Evolutionary conservation across 2,113 vertebrate genomes (phyloP), one percentile per base, ranked within the genome.

Genomic region (Melanerpes aurifrons): DNA sequence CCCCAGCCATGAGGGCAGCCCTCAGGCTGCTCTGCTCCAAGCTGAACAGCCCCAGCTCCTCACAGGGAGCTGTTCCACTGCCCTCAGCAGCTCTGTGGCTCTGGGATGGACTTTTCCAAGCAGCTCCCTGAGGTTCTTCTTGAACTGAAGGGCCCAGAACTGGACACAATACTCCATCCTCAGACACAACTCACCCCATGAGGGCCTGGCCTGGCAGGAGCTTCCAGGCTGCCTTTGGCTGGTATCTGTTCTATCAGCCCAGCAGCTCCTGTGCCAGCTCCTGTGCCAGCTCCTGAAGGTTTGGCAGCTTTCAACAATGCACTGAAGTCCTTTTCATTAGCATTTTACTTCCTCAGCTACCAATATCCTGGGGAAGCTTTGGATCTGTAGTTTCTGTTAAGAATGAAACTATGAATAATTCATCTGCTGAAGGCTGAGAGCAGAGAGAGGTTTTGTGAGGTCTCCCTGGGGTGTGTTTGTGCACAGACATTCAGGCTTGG

Each of bases 401-500:
- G 92, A 96, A 94, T 91, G 82, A 95, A 94, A 92, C 89, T 79
- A 95, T 95, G 83, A 94, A 96, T 95, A 91, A 96, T 95, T 92
- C 71, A 92, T 85, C 56, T 68, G 3, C 0, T n/a, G 50, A 76
- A 73, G 40, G 40, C 53, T 89, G 82, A 94, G 90, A 94, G 91
- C 73, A 92, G 31, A 53, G 57, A 79, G 79, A 94, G 85, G 68
- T 56, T 73, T 79, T n/a, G 35, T 12, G 4, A 62, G 89, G 82
- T 69, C 71, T 71, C 92, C 59, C 68, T 70, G 68, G 72, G 94
- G 78, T 57, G 54, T 82, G 66, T 89, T 94, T 87, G 85, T 62
- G 71, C 72, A 87, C 63, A 89, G 45, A 54, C 75, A 87, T 85
- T 85, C 82, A 87, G 91, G 32, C 76, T 76, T 59, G 66, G 94